Conservation (phyloP, 2,888 invertebrate species). For the Mactromeris polynyma region DNA sequence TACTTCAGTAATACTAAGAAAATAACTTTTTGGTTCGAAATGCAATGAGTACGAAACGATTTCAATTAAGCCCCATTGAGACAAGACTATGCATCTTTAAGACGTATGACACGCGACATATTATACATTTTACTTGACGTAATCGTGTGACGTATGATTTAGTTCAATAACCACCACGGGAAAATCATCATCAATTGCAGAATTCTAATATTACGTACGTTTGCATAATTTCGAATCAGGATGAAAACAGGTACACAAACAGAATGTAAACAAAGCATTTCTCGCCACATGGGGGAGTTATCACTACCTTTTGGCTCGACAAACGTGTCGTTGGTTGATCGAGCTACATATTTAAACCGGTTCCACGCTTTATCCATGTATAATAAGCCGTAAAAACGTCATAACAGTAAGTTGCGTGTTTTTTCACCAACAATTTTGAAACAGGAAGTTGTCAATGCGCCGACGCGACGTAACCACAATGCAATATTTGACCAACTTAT, state of each 20-base stretch:
- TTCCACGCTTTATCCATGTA: background rate
- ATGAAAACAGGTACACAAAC: constrained; percentile 64
- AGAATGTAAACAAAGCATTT: constrained; percentile 59
- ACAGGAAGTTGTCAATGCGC: constrained; percentile 44
- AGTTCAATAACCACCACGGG: background rate
- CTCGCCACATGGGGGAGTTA: background rate
- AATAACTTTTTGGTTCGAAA: background rate
- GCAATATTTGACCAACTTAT: constrained; percentile 52
- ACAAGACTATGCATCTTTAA: background rate
- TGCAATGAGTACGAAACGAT: background rate
- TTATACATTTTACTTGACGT: background rate
- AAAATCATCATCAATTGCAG: background rate
- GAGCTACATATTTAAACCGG: background rate
- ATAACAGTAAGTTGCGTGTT: constrained; percentile 29
- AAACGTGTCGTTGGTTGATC: background rate
- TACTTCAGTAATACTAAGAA: no score
- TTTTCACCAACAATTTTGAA: constrained; percentile 33
- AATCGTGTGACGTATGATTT: background rate
- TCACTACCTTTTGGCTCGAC: constrained; percentile 5
- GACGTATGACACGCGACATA: constrained; percentile 2
- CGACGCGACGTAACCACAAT: constrained; percentile 63
- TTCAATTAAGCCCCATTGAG: constrained; percentile 8
- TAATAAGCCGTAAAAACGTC: background rate
- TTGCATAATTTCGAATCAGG: constrained; percentile 66
- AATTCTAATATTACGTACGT: constrained; percentile 51